Base-by-base conservation (phyloP, 2,888 invertebrate species). In the Ganaspis brasiliensis region DNA sequence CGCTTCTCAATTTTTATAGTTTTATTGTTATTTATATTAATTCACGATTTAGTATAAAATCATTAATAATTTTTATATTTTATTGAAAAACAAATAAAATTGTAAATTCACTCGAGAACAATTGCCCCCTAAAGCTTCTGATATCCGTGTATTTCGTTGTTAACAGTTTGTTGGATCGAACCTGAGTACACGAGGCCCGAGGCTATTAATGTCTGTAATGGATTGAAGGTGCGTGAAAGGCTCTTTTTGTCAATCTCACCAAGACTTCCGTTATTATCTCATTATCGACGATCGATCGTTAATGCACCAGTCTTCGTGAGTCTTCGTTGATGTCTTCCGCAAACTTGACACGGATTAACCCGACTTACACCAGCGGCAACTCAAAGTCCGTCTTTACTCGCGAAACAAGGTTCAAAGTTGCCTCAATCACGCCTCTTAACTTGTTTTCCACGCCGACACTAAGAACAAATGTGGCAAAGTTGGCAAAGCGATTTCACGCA, bases 201-300 rank as follows among this genome's bases (percentile, higher is more conserved):
- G 26, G 45, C 14, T 19, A 59, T 57, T 75, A 40, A 49, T n/a
- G 76, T 74, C 75, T 24, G 10, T 79, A 81, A 81, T 81, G 81
- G 79, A 71, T 76, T 75, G 71, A 35, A 61, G 56, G 67, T 61
- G 71, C 70, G 73, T 77, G 77, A 79, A 79, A 77, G 79, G 72
- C 70, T 77, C 78, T 79, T 79, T 79, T 77, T 67, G 77, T 40
- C 57, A 81, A 78, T 79, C 75, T 74, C 78, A 26, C 75, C 63
- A 72, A 76, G 79, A 79, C 77, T 83, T 83, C 80, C 78, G 79
- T 79, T 79, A 81, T 83, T 83, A 84, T 81, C 81, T 79, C 80
- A 81, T 83, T 83, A 84, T 81, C 81, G 76, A 63, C 73, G 75
- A 80, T 81, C 82, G 80, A 84, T 82, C 73, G 77, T 52, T 59